Percentiles rank a stretch among this genome's conserved stretches.
Conservation (phyloP, 2,113 vertebrate species). For the Microcebus griseorufus region DNA sequence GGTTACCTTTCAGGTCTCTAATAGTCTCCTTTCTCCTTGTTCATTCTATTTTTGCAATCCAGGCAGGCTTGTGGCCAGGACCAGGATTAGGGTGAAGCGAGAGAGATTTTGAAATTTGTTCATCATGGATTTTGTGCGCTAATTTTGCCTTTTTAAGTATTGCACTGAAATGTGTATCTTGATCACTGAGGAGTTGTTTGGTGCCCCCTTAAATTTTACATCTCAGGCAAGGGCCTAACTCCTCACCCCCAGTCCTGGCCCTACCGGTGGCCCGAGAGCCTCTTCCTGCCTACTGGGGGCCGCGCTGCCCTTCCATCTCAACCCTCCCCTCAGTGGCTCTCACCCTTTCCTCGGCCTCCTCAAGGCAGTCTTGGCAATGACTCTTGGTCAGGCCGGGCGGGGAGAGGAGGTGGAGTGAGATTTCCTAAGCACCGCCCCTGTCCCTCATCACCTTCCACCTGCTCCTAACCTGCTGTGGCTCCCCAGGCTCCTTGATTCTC, state of each 20-base stretch:
- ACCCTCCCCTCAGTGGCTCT: neutral
- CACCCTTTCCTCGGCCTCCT: neutral
- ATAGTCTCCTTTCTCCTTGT: neutral
- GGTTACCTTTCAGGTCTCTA: neutral
- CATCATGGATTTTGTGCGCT: neutral
- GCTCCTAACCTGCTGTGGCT: neutral
- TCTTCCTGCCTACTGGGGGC: neutral
- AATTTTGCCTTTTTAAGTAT: conserved; percentile 8
- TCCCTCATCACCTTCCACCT: neutral
- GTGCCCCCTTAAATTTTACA: neutral
- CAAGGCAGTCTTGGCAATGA: neutral
- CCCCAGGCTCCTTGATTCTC: neutral
- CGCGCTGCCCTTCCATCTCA: neutral
- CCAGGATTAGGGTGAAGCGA: neutral
- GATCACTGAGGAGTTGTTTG: neutral
- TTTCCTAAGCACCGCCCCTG: neutral
- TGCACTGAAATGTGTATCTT: neutral
- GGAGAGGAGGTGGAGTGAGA: neutral
- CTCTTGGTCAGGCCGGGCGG: neutral
- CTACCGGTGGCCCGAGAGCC: neutral
- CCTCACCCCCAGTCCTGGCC: neutral
- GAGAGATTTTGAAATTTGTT: neutral
- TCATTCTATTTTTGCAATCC: neutral
- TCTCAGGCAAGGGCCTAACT: neutral
- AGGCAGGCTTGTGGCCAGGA: neutral